Evolutionary conservation across 2,113 vertebrate species (phyloP).

Genomic region (Oncorhynchus tshawytscha): DNA sequence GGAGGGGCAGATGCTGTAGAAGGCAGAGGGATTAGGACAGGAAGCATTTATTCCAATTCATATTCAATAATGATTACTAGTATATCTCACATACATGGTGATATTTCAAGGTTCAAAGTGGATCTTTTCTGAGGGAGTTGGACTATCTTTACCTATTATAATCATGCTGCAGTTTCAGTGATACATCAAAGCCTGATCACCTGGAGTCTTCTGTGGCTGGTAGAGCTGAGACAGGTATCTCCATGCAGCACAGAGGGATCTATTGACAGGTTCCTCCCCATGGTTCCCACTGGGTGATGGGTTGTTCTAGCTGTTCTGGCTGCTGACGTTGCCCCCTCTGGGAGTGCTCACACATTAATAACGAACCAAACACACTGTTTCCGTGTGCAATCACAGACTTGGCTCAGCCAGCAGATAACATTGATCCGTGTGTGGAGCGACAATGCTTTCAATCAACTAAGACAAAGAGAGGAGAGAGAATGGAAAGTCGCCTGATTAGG

Average conservation of each 20-base stretch:
- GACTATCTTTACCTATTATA: too few species aligned
- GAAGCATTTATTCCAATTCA: not conserved
- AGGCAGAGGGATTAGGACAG: not conserved
- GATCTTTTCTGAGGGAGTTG: too few species aligned
- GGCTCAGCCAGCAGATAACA: conserved; percentile 38
- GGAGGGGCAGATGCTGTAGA: not conserved
- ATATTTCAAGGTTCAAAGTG: too few species aligned
- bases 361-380: conserved; percentile 38
- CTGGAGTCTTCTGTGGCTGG: too few species aligned
- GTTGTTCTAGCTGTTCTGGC: conserved; percentile 1
- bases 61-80: too few species aligned
- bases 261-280: conserved; percentile 39
- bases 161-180: too few species aligned
- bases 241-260: conserved; percentile 21
- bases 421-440: conserved; percentile 40
- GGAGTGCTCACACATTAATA: conserved; percentile 39
- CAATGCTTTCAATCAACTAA: conserved; percentile 28
- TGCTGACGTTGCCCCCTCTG: conserved; percentile 23
- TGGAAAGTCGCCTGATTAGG: not conserved
- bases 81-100: too few species aligned
- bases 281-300: conserved; percentile 13
- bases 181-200: too few species aligned
- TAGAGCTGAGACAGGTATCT: too few species aligned
- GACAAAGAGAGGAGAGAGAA: conserved; percentile 1
- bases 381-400: conserved; percentile 30